Evolutionary conservation across 2,113 vertebrate genomes (phyloP).

Genomic region (Chiloscyllium plagiosum): DNA sequence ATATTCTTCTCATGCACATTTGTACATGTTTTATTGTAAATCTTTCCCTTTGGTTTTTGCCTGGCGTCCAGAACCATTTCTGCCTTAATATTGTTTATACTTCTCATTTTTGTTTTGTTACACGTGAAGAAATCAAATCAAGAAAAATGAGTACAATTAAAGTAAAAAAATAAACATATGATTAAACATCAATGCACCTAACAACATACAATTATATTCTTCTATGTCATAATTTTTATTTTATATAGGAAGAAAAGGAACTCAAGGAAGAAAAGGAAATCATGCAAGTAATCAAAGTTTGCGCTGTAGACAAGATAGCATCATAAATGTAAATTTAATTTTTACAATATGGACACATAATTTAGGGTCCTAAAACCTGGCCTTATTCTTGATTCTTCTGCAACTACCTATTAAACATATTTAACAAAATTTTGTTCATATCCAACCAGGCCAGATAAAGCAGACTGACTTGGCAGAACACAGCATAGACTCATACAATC

Average conservation of each 20-base stretch:
- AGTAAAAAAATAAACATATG: background rate
- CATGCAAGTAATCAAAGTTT: background rate
- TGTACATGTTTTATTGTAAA: too few species aligned
- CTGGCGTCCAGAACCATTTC: too few species aligned
- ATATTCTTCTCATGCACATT: too few species aligned
- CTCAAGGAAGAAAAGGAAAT: background rate
- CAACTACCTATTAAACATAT: too few species aligned
- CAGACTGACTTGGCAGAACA: too few species aligned
- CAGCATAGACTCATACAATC: too few species aligned
- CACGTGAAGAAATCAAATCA: too few species aligned
- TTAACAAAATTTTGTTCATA: too few species aligned
- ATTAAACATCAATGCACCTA: background rate
- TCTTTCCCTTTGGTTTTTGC: too few species aligned
- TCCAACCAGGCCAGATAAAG: background rate
- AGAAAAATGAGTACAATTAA: background rate
- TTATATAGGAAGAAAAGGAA: background rate
- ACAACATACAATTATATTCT: background rate
- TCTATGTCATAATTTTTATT: background rate
- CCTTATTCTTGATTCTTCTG: background rate
- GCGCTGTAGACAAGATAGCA: background rate
- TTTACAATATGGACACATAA: background rate
- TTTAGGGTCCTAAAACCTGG: background rate
- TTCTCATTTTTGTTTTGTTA: too few species aligned
- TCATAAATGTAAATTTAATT: background rate
- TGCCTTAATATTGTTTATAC: too few species aligned